Evolutionary conservation across 2,888 invertebrate genomes (phyloP).

Genomic region (Campopleginae sp.): DNA sequence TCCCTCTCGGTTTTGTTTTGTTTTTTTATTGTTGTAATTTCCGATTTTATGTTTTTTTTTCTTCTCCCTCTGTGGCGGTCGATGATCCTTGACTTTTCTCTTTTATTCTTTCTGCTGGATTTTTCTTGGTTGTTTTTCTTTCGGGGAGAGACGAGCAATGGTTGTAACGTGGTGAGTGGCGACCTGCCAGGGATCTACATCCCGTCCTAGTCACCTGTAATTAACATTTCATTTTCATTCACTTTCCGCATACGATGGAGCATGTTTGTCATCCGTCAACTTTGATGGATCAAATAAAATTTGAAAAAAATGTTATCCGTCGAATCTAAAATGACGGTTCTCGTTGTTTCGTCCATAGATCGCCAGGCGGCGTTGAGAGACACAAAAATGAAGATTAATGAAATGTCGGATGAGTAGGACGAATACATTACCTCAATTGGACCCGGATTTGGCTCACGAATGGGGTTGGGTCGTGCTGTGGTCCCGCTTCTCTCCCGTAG

Average conservation of each 20-base stretch:
- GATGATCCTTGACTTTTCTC: conserved; percentile 42
- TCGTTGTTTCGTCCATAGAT: neutral
- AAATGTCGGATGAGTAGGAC: conserved; percentile 4
- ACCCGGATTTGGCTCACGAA: conserved; percentile 83
- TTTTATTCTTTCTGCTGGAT: conserved; percentile 46
- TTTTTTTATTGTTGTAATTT: conserved; percentile 14
- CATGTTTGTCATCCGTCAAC: neutral
- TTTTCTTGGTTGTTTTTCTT: conserved; percentile 58
- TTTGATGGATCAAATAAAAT: neutral
- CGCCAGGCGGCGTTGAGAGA: neutral
- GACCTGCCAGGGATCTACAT: conserved; percentile 76
- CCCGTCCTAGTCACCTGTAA: conserved; percentile 79
- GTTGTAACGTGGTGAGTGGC: conserved; percentile 71
- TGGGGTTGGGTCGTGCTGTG: conserved; percentile 82
- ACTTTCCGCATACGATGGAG: neutral
- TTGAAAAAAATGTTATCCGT: neutral
- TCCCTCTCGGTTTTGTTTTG: conserved; percentile 30
- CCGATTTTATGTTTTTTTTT: conserved; percentile 60
- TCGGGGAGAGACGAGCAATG: conserved; percentile 79
- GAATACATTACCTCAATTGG: conserved; percentile 73
- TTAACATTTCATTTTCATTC: neutral
- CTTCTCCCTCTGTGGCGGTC: conserved; percentile 45
- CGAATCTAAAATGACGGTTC: neutral
- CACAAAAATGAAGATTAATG: conserved; percentile 10
- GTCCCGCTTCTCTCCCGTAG: conserved; percentile 81